Evolutionary conservation across 2,888 invertebrate species (phyloP), one percentile per base, ranked within the genome.

Genomic region (Cosmopolites sordidus): DNA sequence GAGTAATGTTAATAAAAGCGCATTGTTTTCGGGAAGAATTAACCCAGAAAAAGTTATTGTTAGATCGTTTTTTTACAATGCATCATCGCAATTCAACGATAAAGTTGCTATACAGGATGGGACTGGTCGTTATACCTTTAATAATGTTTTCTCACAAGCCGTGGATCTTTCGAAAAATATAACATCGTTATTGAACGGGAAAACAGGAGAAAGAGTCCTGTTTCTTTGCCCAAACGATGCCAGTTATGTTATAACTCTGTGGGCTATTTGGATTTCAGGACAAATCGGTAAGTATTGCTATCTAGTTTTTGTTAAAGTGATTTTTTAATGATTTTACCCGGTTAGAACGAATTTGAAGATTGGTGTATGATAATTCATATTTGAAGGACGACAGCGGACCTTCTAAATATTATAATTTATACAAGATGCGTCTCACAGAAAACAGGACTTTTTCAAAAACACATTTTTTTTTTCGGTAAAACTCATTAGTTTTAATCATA

Each of bases 181-280:
- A 59, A 77, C 80, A 0, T 76, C 79, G 39, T 71, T 80, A 52
- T 48, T 71, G n/a, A 74, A 83, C 40, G 75, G 67, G 78, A 79
- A 77, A 50, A 76, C 78, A 0, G 80, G 80, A 57, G 79, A 80
- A 51, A 79, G 87, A 43, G 80, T 91, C 33, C 81, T 85, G 0
- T 87, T 89, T 69, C 75, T 93, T 63, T 87, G 89, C 70, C 83
- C 86, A 6, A 90, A 89, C 67, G 86, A 91, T 71, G 84, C 85
- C 0, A 80, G 84, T 11, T 90, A 90, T 70, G 80, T 92, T 8
- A 80, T 90, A 37, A 82, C 85, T 0, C 84, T 89, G 66, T 92
- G 90, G 89, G 91, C 89, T 0, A 86, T 87, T 63, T 94, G 93
- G 93, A 87, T 92, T 79, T 82, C 85, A 1, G 92, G 91, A 0